Base-by-base conservation (phyloP, 2,797 vertebrate species). In the Gadopsis bispinosus region DNA sequence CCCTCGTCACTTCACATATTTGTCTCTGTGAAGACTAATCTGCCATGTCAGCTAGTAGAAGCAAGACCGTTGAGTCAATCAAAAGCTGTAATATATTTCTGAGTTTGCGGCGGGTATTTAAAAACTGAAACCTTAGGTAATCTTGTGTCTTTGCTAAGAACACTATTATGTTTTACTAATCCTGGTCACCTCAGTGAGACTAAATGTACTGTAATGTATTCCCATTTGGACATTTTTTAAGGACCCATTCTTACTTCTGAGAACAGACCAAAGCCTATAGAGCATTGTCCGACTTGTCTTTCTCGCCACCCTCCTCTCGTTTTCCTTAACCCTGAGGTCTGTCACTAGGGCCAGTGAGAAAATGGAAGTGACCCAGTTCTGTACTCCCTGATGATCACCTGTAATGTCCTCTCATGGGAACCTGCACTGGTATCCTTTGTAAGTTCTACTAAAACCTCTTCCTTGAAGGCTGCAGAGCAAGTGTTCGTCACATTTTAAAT, bases 321-420 rank as follows among this genome's bases (percentile, higher is more conserved):
- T 74, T 47, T 77, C 55, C 75, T 72, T 65, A 80, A 73, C 59
- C 47, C 33, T 0, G 5, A 62, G 58, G 75, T 77, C 79, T 86
- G 60, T 89, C 58, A 85, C 89, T 79, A 77, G 33, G 48, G 61
- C 20, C 59, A 69, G 71, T 77, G 62, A 77, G 74, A 54, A 83
- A 80, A 80, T 69, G 43, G 74, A 81, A 54, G 47, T 81, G 79
- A 83, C 70, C 65, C 77, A 80, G 1, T 73, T 86, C 54, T 67
- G 26, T 37, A 0, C 63, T 82, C 75, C 77, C 66, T 56, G 20
- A 81, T 80, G 70, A 77, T 83, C 48, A 86, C 85, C 81, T 87
- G 63, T 72, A 67, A 73, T 35, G 75, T 69, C 63, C 55, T 69
- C 77, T 62, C 53, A 13, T 73, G 73, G 71, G 75, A 75, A 56